Percentiles rank a stretch among this genome's conserved stretches.
Conservation (phyloP, 1,140 invertebrate species). For the Paralvinella palmiformis region DNA sequence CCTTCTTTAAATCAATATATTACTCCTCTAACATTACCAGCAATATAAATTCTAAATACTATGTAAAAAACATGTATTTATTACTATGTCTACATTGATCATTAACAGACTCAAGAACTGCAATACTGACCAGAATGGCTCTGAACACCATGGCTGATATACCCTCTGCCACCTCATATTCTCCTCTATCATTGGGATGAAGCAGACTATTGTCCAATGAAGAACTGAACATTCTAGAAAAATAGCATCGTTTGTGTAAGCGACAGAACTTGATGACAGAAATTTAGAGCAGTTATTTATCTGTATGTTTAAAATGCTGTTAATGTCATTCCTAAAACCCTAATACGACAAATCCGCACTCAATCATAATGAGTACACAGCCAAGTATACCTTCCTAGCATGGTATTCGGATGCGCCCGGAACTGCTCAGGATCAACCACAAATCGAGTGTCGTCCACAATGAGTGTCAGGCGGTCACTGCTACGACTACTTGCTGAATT, state of each 20-base stretch:
- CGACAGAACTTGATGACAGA: background rate
- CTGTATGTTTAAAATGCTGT: no score
- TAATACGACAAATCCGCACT: no score
- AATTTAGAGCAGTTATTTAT: no score
- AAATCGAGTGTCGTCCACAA: conserved; percentile 90
- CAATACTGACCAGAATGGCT: conserved; percentile 67
- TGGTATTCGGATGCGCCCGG: conserved; percentile 84
- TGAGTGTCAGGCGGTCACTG: conserved; percentile 63
- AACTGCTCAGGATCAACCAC: conserved; percentile 86
- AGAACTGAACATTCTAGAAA: conserved; percentile 82
- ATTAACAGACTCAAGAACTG: background rate
- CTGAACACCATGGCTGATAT: conserved; percentile 92
- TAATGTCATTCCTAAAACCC: no score
- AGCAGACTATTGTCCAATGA: conserved; percentile 77
- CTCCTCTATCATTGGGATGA: conserved; percentile 88
- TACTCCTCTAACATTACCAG: no score
- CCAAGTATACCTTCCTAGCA: conserved; percentile 64
- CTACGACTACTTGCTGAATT: conserved; percentile 13
- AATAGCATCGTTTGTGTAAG: background rate
- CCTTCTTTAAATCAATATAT: no score
- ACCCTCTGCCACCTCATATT: conserved; percentile 97
- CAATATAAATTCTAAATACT: no score
- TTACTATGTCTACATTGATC: background rate
- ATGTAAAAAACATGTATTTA: background rate
- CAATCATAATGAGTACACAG: background rate